Conservation (phyloP, 2,888 invertebrate species). For the Melieria picta region DNA sequence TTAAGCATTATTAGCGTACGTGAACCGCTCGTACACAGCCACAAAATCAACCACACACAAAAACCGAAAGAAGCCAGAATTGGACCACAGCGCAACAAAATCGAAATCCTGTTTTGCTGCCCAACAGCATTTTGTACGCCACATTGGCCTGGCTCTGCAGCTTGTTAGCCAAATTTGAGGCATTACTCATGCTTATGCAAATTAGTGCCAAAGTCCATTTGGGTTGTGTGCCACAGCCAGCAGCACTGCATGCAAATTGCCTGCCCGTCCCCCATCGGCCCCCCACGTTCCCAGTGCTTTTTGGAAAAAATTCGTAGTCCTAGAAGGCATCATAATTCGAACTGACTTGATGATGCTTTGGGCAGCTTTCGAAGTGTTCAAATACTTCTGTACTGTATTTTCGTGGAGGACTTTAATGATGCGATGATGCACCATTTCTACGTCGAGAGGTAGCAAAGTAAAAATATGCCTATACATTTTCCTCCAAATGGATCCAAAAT, state of each 20-base stretch:
- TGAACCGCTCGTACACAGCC: conserved; percentile 11
- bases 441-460: no score
- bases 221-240: conserved; percentile 7
- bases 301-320: no score
- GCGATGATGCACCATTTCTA: no score
- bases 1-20: conserved; percentile 35
- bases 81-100: conserved; percentile 23
- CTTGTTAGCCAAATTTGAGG: conserved; percentile 35
- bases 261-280: background rate
- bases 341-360: no score
- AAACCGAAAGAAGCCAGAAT: conserved; percentile 3
- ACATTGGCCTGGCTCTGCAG: conserved; percentile 8
- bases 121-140: conserved; percentile 29
- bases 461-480: no score
- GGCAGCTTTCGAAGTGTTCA: no score
- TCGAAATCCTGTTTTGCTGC: conserved; percentile 33
- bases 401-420: no score
- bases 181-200: conserved; percentile 45
- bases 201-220: conserved; percentile 43
- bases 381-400: no score
- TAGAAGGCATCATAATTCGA: no score
- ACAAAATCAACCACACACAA: conserved; percentile 4
- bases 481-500: no score
- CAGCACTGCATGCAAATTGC: background rate
- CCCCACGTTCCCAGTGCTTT: no score